Conservation (phyloP, 2,888 invertebrate genomes). For the Camponotus fellah region DNA sequence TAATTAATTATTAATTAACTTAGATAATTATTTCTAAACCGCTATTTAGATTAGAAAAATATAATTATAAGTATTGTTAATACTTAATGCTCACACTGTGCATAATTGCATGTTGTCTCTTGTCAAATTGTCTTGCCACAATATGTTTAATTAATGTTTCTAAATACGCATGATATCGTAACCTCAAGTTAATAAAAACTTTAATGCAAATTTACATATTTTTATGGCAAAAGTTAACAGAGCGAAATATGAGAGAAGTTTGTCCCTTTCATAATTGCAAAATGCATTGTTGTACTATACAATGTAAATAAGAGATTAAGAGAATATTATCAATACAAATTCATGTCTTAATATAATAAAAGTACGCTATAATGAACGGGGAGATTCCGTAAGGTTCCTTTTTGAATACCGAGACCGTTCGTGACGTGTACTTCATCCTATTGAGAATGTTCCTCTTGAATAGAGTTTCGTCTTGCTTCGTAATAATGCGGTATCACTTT, state of each 20-base stretch:
- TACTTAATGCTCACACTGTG: neutral
- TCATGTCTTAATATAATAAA: slow-evolving; percentile 1
- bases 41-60: neutral
- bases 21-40: neutral
- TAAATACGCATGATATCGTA: neutral
- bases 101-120: neutral
- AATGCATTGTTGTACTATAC: neutral
- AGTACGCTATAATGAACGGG: slow-evolving; percentile 3
- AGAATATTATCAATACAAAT: neutral
- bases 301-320: neutral
- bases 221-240: neutral
- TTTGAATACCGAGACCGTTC: slow-evolving; percentile 14
- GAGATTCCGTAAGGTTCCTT: neutral
- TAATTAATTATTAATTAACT: neutral
- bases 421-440: slow-evolving; percentile 25
- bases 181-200: neutral
- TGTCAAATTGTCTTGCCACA: neutral
- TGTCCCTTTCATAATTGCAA: neutral
- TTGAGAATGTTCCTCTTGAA: slow-evolving; percentile 37
- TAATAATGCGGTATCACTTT: slow-evolving; percentile 44
- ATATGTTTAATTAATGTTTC: neutral
- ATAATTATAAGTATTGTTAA: neutral
- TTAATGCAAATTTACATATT: neutral
- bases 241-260: neutral
- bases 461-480: slow-evolving; percentile 45